Base-by-base conservation (phyloP, 2,797 vertebrate genomes). In the Danio jaintianensis region DNA sequence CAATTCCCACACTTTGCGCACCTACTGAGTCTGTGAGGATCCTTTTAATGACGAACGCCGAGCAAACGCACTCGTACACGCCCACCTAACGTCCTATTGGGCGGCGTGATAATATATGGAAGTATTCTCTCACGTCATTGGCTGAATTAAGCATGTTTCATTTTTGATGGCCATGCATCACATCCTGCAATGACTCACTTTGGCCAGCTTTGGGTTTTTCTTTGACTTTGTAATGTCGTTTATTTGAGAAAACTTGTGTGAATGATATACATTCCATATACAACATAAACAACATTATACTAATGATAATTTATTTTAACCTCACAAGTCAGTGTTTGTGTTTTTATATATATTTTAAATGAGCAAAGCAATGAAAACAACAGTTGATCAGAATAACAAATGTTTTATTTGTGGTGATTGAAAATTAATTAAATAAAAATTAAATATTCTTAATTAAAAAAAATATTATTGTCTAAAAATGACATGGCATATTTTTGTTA, bases 181-280 rank as follows among this genome's bases (percentile, higher is more conserved):
- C 55, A 64, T 85, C 80, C 83, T 82, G 59, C 66, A 42, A 42
- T 61, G 61, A 82, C 50, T 56, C 22, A 50, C 53, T 59, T 6
- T 38, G 50, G 18, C 29, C 2, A 29, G 48, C 29, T 11, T 53
- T 40, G 16, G 0, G 55, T n/a, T 20, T 58, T 72, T 43, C 2
- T 22, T 8, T 47, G 42, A 47, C 6, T 59, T 55, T 40, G 29
- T 0, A 42, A 20, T 71, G n/a, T 20, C 18, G 36, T 40, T 55
- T 58, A 53, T 22, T 40, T 58, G 2, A 56, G n/a, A 6, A 36
- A 9, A 20, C n/a, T 7, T 20, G n/a, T 22, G 2, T 56, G n/a
- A 15, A 45, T 45, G 18, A 10, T 53, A n/a, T 29, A 29, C 29
- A 29, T 29, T 1, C 29, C 29, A 29, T 29, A 29, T 29, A 29